Evolutionary conservation across 1,140 invertebrate genomes (phyloP), one percentile per base, ranked within the genome.

Genomic region (Orussus abietinus): DNA sequence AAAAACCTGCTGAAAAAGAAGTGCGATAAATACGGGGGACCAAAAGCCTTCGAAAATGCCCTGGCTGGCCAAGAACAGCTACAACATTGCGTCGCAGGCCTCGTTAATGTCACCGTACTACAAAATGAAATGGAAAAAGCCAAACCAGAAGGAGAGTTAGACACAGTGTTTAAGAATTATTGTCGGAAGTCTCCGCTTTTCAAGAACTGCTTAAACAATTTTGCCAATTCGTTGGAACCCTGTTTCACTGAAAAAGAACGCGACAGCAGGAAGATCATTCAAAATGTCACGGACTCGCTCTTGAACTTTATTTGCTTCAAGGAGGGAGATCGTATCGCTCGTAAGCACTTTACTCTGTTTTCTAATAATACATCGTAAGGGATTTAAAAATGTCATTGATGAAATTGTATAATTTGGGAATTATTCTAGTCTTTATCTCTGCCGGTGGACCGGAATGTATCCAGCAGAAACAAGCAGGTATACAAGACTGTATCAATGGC

Each of bases 251-350:
- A 64, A 1, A 64, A 77, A 12, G 85, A 90, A 59, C 67, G 64
- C 10, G 70, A 74, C 5, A 79, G 73, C 29, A 68, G 78, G 5
- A 74, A 77, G 28, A 77, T 79, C 1, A 60, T 85, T 2, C 57
- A 78, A 34, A 83, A 84, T 41, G 76, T 88, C 9, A 79, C 81
- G 0, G 75, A 82, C 4, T 79, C 82, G 5, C 52, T 89, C 0
- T 54, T 83, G 0, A 75, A 80, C 20, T 90, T 90, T 51, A 71
- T 83, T 12, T 90, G 88, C 55, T 79, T 73, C 35, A 87, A 85
- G 46, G 85, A 88, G 48, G 88, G 88, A 4, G 86, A 90, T 62
- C 79, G 85, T 48, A 84, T 90, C 54, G 86, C 86, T 2, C 72
- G 85, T 86, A 68, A 76, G 81, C 80, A 46, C 42, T 26, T 30